Evolutionary conservation across 2,888 invertebrate species (phyloP).

Genomic region (Lochmaea crataegi): DNA sequence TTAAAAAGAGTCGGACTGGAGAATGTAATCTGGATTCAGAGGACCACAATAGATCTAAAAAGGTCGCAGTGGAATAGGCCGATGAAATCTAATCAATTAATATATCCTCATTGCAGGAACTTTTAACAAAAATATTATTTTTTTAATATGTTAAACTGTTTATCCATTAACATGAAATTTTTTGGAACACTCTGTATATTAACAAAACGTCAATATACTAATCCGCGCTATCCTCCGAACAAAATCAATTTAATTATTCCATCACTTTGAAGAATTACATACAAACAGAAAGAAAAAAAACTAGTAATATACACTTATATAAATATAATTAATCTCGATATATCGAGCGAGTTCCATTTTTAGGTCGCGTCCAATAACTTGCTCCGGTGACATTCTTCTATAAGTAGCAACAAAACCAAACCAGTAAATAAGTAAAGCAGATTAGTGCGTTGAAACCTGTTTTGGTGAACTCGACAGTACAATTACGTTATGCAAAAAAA

Average conservation of each 20-base stretch:
- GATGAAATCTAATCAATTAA: too few relatives aligned
- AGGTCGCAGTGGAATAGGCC: too few relatives aligned
- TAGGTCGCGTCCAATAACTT: conserved; percentile 16
- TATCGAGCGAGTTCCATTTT: conserved; percentile 11
- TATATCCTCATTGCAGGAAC: too few relatives aligned
- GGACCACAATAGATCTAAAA: too few relatives aligned
- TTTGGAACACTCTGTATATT: too few relatives aligned
- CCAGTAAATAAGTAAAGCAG: conserved; percentile 24
- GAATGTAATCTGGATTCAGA: too few relatives aligned
- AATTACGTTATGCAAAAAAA: conserved; percentile 20
- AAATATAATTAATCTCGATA: not conserved
- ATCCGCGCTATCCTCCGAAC: not conserved
- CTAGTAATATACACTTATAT: conserved; percentile 1
- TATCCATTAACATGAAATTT: too few relatives aligned
- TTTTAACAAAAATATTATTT: too few relatives aligned
- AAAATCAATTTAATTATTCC: not conserved
- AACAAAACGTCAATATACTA: too few relatives aligned
- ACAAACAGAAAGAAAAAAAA: not conserved
- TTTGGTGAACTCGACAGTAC: conserved; percentile 11
- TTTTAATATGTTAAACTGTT: too few relatives aligned
- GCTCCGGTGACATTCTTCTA: conserved; percentile 21
- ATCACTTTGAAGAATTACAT: not conserved
- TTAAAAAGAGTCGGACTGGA: too few relatives aligned
- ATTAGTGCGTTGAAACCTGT: conserved; percentile 25
- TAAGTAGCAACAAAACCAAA: conserved; percentile 15